phyloP scores from a whole-genome alignment of 2,888 invertebrate species.

The Scaptomyza cyrtandrae region DNA sequence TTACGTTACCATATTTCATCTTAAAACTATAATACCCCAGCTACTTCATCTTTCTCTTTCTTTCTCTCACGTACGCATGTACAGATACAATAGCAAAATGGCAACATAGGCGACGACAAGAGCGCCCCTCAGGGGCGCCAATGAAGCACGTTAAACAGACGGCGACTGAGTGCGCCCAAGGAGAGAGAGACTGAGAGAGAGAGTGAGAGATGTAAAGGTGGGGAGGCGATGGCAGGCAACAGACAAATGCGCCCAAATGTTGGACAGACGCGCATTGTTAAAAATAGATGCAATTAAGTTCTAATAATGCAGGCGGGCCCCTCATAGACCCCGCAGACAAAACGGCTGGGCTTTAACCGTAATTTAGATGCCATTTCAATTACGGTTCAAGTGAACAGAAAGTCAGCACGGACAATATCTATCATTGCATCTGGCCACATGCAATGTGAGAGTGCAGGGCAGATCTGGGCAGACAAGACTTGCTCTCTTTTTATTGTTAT shows the following conservation, averaged over 20 bases:
- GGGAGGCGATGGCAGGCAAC: constrained; percentile 10
- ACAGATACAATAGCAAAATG: constrained; percentile 40
- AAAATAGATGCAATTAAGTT: constrained; percentile 79
- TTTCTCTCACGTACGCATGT: constrained; percentile 9
- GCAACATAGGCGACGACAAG: constrained; percentile 42
- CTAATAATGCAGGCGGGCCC: constrained; percentile 67
- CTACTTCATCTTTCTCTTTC: constrained; percentile 1
- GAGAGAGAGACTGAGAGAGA: not conserved
- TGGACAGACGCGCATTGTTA: constrained; percentile 67
- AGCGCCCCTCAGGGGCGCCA: constrained; percentile 41
- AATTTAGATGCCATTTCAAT: constrained; percentile 70
- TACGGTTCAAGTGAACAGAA: constrained; percentile 59
- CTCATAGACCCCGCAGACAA: constrained; percentile 9
- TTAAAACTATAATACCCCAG: constrained; percentile 20
- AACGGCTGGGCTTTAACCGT: constrained; percentile 26
- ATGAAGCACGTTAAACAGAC: constrained; percentile 36
- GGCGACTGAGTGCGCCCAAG: constrained; percentile 1
- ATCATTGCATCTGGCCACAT: constrained; percentile 53
- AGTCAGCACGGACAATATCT: constrained; percentile 25
- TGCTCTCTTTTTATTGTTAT: constrained; percentile 60
- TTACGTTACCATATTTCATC: constrained; percentile 23
- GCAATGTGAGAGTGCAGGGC: constrained; percentile 32
- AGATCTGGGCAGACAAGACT: constrained; percentile 22
- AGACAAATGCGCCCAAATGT: constrained; percentile 51
- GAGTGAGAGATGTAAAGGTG: not conserved